A percentile compares a stretch with the other conserved stretches of the same genome.
Conservation (phyloP, 2,888 invertebrate species). For the Drosophila nr. perissopoda region DNA sequence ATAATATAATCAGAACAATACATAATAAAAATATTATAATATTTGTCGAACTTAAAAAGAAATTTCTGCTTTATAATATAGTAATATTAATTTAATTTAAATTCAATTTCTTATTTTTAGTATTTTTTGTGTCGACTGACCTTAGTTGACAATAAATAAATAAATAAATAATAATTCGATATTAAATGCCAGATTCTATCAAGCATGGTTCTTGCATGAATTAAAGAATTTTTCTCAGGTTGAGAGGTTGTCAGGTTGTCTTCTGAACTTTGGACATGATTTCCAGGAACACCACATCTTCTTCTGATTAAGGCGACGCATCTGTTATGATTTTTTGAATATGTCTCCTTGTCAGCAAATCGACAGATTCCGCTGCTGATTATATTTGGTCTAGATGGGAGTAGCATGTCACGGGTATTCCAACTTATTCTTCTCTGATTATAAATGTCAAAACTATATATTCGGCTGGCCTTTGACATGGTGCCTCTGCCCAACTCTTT, state of each 20-base stretch:
- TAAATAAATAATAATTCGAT: background rate
- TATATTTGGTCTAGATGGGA: background rate
- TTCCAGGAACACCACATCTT: background rate
- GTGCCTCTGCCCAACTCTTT: background rate
- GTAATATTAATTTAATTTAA: background rate
- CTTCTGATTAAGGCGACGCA: background rate
- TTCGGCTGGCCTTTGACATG: background rate
- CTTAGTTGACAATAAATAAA: too few relatives aligned
- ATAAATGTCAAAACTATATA: background rate
- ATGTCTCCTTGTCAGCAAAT: background rate
- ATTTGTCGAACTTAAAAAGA: too few relatives aligned
- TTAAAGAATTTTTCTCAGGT: too few relatives aligned
- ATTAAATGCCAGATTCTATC: background rate
- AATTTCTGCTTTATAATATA: background rate
- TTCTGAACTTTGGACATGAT: fast-evolving
- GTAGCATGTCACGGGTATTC: background rate
- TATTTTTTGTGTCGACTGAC: too few relatives aligned
- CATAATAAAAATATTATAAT: background rate
- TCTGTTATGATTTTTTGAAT: background rate
- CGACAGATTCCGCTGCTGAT: background rate
- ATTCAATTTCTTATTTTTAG: too few relatives aligned
- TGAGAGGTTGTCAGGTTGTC: background rate
- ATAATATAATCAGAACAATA: background rate
- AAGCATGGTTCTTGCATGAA: too few relatives aligned
- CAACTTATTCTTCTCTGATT: background rate